A percentile compares a stretch with the other conserved stretches of the same genome.
Conservation (phyloP, 2,113 vertebrate genomes). For the Malurus cyaneus region DNA sequence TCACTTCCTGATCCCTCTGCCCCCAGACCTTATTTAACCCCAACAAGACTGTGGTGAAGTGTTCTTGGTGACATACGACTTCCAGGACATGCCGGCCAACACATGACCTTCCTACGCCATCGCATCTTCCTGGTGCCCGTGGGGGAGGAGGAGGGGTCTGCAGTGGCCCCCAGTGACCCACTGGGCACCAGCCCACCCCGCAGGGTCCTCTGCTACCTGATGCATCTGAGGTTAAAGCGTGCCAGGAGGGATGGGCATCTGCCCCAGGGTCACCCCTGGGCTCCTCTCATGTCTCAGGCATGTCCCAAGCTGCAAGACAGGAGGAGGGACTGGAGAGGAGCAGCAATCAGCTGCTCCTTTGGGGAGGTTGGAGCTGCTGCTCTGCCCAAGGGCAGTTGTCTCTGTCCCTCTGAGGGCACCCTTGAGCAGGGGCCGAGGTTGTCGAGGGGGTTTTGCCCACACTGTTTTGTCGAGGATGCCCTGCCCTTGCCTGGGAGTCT, state of each 20-base stretch:
- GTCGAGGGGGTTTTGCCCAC: neutral
- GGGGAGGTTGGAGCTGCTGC: neutral
- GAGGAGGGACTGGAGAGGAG: neutral
- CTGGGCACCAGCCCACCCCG: conserved; percentile 64
- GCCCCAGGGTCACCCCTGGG: neutral
- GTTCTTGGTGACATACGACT: conserved; percentile 98
- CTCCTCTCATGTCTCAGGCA: neutral
- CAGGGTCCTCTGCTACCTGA: conserved; percentile 95
- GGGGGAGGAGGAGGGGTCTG: conserved; percentile 74
- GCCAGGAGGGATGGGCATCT: fast-evolving
- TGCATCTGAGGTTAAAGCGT: conserved; percentile 90
- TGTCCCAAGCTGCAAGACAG: neutral
- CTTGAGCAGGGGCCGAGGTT: neutral
- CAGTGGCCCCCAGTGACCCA: neutral
- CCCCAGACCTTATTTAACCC: conserved; percentile 99
- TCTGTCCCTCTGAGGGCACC: neutral
- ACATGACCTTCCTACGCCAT: conserved; percentile 96
- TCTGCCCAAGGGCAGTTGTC: neutral
- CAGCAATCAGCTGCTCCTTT: neutral
- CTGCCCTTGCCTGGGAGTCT: neutral
- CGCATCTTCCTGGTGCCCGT: conserved; percentile 97
- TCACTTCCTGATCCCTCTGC: neutral
- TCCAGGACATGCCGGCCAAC: conserved; percentile 95
- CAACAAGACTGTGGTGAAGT: conserved; percentile 99
- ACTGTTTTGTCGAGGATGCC: fast-evolving